These are phyloP conservation scores for Prionailurus viverrinus DNA, from an alignment of 2,113 vertebrate genomes.

Conservation along the genomic window DNA sequence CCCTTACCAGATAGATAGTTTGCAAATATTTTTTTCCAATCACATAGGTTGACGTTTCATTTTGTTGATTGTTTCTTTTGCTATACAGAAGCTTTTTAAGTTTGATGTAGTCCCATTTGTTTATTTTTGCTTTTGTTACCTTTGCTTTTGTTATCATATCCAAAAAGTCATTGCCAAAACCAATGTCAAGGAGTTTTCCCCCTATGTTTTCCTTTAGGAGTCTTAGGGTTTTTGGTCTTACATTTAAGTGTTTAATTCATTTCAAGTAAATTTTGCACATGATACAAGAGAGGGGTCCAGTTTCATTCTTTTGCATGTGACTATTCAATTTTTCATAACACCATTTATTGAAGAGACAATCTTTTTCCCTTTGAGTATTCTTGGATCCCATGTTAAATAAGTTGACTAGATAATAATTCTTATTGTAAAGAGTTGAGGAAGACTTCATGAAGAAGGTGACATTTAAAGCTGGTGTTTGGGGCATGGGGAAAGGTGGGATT, in stretches of 20 bases:
- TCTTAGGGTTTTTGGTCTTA: neutral
- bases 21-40: neutral
- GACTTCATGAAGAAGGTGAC: neutral
- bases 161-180: neutral
- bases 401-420: neutral
- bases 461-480: neutral
- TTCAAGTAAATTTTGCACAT: neutral
- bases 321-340: neutral
- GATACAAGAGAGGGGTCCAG: neutral
- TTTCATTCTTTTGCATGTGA: neutral
- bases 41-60: neutral
- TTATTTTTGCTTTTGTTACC: neutral
- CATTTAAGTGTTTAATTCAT: neutral
- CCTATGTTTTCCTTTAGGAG: neutral
- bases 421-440: neutral
- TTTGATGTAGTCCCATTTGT: neutral
- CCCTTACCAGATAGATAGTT: neutral
- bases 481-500: neutral
- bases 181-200: neutral
- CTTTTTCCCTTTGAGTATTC: neutral
- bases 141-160: neutral
- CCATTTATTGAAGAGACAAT: neutral
- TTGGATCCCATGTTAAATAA: neutral
- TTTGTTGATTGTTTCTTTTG: neutral
- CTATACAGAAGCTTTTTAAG: neutral